A percentile compares a stretch with the other conserved stretches of the same genome.
Conservation (phyloP, 2,113 vertebrate genomes). For the Catharus bicknelli region DNA sequence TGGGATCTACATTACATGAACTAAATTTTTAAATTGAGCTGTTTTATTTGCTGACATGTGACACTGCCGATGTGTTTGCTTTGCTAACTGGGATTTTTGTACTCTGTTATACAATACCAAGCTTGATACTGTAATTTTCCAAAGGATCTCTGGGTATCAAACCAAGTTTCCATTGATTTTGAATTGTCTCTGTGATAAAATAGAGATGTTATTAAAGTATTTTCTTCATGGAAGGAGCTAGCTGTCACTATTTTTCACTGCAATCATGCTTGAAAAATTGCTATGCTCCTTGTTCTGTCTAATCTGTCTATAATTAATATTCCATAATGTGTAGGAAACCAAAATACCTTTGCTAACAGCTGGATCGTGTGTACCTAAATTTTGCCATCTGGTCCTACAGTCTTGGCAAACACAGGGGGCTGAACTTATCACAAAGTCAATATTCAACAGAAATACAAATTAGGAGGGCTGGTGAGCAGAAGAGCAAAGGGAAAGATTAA, state of each 20-base stretch:
- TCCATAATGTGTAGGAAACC: background rate
- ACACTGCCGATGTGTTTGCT: background rate
- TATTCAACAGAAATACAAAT: background rate
- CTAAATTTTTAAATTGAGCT: background rate
- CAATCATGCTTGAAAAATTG: background rate
- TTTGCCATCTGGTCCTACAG: conserved; percentile 12
- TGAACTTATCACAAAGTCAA: background rate
- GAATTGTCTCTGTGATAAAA: background rate
- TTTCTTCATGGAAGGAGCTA: background rate
- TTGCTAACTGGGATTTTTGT: background rate
- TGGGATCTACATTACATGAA: background rate
- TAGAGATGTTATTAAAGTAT: background rate
- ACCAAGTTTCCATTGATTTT: background rate
- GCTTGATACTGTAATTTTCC: background rate
- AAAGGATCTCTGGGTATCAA: background rate
- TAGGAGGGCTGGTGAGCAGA: background rate
- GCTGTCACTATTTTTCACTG: background rate
- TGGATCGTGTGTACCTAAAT: background rate
- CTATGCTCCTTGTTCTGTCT: background rate
- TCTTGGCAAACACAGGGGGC: background rate
- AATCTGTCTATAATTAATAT: conserved; percentile 27
- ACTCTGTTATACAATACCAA: background rate
- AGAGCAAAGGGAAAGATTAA: background rate
- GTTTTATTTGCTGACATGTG: background rate
- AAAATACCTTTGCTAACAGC: conserved; percentile 37